These are phyloP conservation scores for Coelopa frigida DNA, from an alignment of 1,140 invertebrate genomes.

Conservation along the genomic window DNA sequence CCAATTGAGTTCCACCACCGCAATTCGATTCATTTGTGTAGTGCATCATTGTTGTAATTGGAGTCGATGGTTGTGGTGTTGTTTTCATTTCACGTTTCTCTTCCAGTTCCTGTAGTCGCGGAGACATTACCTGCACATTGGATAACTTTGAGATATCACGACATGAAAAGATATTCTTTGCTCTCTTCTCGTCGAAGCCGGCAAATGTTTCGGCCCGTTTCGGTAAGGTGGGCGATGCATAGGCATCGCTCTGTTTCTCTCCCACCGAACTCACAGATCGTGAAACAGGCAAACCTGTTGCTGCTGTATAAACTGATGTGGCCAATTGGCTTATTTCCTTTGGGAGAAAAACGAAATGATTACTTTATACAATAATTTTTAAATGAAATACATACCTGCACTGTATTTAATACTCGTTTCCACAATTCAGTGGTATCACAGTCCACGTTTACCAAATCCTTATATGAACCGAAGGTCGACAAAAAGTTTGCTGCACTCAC, in stretches of 20 bases:
- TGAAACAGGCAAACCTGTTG: constrained; percentile 62
- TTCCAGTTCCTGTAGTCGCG: constrained; percentile 35
- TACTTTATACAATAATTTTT: constrained; percentile 22
- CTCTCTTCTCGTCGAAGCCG: constrained; percentile 71
- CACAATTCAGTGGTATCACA: constrained; percentile 59
- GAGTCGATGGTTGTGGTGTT: constrained; percentile 3
- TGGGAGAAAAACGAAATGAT: neutral
- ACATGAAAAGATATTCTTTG: constrained; percentile 25
- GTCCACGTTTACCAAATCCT: constrained; percentile 52
- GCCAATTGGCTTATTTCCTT: constrained; percentile 58
- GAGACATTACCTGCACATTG: constrained; percentile 25
- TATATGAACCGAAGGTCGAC: constrained; percentile 47
- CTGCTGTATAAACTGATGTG: constrained; percentile 61
- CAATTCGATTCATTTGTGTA: constrained; percentile 28
- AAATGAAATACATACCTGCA: too few relatives aligned
- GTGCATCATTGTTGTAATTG: too few relatives aligned
- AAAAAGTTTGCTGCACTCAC: constrained; percentile 34
- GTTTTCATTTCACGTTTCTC: constrained; percentile 31
- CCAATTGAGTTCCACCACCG: constrained; percentile 38
- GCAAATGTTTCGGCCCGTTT: constrained; percentile 91
- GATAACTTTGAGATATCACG: constrained; percentile 23
- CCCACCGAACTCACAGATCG: constrained; percentile 87
- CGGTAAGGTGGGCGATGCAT: constrained; percentile 74
- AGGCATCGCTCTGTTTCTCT: constrained; percentile 77
- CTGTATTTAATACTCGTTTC: constrained; percentile 62